These are phyloP conservation scores for Podarcis muralis DNA, from an alignment of 2,113 vertebrate genomes.

Conservation along the genomic window DNA sequence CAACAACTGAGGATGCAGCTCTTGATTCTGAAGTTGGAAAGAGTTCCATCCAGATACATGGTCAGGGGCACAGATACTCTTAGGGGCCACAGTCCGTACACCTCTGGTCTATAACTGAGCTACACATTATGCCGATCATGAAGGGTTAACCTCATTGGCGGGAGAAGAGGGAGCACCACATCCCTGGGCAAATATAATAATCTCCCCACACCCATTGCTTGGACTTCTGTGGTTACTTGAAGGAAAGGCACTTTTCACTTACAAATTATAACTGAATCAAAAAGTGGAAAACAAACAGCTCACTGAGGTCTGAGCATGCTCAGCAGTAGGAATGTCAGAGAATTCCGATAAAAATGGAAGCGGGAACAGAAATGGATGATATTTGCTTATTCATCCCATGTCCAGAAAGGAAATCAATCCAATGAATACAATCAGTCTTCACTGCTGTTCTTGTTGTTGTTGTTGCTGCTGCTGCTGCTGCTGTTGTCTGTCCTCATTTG, in stretches of 20 bases:
- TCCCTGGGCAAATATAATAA: background rate
- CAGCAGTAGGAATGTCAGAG: too few relatives aligned
- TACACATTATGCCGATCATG: background rate
- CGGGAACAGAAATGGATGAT: too few relatives aligned
- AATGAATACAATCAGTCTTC: too few relatives aligned
- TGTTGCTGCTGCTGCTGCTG: too few relatives aligned
- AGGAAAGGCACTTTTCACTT: background rate
- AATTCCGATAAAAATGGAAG: too few relatives aligned
- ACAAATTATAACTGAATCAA: background rate
- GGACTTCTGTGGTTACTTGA: background rate
- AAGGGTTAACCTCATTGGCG: background rate
- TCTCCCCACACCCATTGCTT: background rate
- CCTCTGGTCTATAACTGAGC: background rate
- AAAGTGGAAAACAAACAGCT: background rate
- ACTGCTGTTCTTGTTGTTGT: too few relatives aligned
- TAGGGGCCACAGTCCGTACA: background rate
- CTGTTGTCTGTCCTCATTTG: too few relatives aligned
- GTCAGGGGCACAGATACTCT: background rate
- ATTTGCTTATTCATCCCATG: too few relatives aligned
- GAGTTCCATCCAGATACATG: background rate
- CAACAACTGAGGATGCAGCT: too few relatives aligned
- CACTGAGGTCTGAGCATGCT: too few relatives aligned
- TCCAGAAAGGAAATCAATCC: too few relatives aligned
- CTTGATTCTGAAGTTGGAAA: too few relatives aligned
- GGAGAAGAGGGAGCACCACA: background rate